Conservation (phyloP, 2,113 vertebrate species). For the Columbina picui region DNA sequence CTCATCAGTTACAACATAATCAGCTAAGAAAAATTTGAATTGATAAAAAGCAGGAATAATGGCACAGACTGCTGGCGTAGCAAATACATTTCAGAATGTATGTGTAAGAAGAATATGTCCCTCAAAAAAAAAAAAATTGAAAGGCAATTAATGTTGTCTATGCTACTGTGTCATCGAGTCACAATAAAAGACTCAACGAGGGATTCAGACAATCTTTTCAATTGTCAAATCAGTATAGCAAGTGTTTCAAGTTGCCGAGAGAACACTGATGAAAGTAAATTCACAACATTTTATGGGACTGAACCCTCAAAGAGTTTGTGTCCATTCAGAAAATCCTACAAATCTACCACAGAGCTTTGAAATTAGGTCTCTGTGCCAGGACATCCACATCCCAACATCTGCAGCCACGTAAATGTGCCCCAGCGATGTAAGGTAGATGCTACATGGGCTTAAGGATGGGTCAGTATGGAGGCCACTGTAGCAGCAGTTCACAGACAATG, state of each 20-base stretch:
- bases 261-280: neutral
- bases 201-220: neutral
- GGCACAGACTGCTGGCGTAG: neutral
- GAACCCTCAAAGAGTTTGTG: neutral
- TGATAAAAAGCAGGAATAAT: constrained; percentile 14
- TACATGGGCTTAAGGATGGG: neutral
- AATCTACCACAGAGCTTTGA: neutral
- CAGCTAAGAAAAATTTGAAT: constrained; percentile 28
- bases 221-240: neutral
- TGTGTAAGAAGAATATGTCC: neutral
- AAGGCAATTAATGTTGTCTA: neutral
- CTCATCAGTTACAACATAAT: neutral
- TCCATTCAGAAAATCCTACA: neutral
- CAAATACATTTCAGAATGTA: neutral
- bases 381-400: neutral
- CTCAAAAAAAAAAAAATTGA: neutral
- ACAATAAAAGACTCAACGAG: neutral
- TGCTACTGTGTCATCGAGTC: neutral
- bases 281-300: neutral
- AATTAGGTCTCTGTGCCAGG: neutral
- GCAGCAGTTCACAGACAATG: neutral
- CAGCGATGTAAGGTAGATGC: neutral
- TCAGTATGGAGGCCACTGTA: neutral
- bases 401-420: neutral
- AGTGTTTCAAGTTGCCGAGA: neutral